These are phyloP conservation scores for Bemisia tabaci DNA, from an alignment of 1,140 invertebrate species.

Conservation along the genomic window DNA sequence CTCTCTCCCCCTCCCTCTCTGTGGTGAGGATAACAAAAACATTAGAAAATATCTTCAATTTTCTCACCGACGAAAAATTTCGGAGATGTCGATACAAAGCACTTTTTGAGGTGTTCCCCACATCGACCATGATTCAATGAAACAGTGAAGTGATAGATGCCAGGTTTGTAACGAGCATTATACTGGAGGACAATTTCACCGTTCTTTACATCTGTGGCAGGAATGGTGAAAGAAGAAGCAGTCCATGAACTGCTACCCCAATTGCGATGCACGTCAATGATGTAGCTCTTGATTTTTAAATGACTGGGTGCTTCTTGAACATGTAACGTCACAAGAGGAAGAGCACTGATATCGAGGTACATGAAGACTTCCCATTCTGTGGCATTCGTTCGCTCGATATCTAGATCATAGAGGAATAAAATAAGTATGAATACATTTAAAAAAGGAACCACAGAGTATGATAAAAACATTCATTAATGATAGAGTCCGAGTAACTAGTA, in stretches of 20 bases:
- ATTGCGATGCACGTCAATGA: conserved; percentile 3
- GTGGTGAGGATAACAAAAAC: too few species aligned
- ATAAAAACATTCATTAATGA: neutral
- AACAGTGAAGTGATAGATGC: conserved; percentile 9
- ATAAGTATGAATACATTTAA: neutral
- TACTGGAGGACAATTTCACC: neutral
- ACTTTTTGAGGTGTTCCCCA: neutral
- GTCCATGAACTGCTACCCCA: conserved; percentile 5
- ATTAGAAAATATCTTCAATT: too few species aligned
- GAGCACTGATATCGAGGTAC: conserved; percentile 7
- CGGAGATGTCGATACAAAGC: neutral
- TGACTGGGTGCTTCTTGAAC: conserved; percentile 1
- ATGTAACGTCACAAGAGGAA: conserved; percentile 1
- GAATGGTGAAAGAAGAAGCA: neutral
- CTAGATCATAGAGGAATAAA: neutral
- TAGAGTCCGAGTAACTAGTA: neutral
- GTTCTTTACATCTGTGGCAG: neutral
- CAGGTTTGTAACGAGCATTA: neutral
- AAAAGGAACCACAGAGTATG: neutral
- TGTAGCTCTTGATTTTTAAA: conserved; percentile 1
- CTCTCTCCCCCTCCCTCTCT: too few species aligned
- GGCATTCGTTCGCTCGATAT: neutral
- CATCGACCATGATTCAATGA: neutral
- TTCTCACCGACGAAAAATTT: neutral
- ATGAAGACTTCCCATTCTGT: conserved; percentile 8